Percentiles rank a stretch among this genome's conserved stretches.
Evolutionary conservation across 2,797 vertebrate species (phyloP).

Genomic region (Siniperca undulata): DNA sequence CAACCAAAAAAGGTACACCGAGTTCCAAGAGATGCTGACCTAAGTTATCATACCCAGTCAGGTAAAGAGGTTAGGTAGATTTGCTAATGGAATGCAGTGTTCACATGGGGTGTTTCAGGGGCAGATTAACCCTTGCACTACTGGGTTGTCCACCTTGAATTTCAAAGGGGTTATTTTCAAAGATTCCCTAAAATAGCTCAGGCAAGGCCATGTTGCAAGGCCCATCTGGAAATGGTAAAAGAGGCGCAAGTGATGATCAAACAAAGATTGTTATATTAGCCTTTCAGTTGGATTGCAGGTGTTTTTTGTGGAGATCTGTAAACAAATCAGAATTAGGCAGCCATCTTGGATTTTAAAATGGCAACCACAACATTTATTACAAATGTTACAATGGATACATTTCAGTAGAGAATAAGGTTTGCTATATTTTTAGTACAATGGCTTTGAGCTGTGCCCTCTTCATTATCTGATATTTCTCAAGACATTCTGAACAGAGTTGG

Average conservation of each 20-base stretch:
- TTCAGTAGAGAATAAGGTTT: not conserved
- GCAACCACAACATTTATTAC: not conserved
- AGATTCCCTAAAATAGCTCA: slow-evolving; percentile 1
- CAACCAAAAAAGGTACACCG: not conserved
- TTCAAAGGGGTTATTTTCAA: slow-evolving; percentile 41
- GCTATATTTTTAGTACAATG: not conserved
- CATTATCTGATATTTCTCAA: not conserved
- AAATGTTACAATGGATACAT: not conserved
- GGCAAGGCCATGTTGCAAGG: slow-evolving; percentile 10
- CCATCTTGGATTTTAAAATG: not conserved
- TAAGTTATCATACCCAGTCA: slow-evolving; percentile 19
- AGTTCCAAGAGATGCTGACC: slow-evolving; percentile 52
- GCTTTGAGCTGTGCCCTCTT: not conserved
- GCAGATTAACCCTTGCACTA: slow-evolving; percentile 23
- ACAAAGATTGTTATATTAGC: slow-evolving; percentile 9
- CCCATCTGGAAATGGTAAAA: not conserved
- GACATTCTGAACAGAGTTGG: not conserved
- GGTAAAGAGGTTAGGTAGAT: not conserved
- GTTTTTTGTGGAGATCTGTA: not conserved
- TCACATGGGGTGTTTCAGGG: slow-evolving; percentile 15
- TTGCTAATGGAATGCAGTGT: slow-evolving; percentile 11
- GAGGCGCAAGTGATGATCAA: not conserved
- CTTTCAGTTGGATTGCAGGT: not conserved
- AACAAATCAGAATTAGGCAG: not conserved
- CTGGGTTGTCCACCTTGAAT: slow-evolving; percentile 28